phyloP scores from a whole-genome alignment of 2,797 vertebrate species.

The Xiphorhynchus erythropygius region DNA sequence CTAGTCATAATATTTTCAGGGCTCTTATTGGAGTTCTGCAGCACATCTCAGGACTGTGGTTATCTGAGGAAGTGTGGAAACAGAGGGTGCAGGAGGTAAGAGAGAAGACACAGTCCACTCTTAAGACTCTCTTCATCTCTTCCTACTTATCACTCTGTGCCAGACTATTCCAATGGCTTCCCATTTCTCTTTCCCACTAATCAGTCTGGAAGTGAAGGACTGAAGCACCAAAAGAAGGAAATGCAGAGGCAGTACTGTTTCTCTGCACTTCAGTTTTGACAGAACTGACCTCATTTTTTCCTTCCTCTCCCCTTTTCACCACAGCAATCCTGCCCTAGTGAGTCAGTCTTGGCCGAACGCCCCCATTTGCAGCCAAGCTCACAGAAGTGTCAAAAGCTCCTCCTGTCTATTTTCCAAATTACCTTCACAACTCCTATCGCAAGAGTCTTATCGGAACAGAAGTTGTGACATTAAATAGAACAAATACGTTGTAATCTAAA shows the following conservation, averaged over 20 bases:
- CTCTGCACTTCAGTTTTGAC: background rate
- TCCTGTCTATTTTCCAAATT: slow-evolving; percentile 25
- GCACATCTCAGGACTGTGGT: background rate
- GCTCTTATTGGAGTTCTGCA: background rate
- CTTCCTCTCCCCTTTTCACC: slow-evolving; percentile 18
- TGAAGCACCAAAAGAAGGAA: background rate
- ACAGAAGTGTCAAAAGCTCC: slow-evolving; percentile 38
- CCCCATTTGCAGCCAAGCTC: background rate
- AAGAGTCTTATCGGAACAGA: slow-evolving; percentile 44
- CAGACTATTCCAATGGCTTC: background rate
- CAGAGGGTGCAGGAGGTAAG: background rate
- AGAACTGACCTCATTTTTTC: slow-evolving; percentile 37
- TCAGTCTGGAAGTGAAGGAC: background rate
- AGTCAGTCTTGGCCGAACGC: background rate
- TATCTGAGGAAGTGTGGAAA: background rate
- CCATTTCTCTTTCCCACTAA: background rate
- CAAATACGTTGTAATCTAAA: slow-evolving; percentile 1
- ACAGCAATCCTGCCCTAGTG: slow-evolving; percentile 20
- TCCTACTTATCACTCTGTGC: background rate
- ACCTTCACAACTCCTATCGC: background rate
- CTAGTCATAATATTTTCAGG: background rate
- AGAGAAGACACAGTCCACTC: background rate
- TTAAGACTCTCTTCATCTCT: background rate
- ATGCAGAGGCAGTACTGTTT: background rate
- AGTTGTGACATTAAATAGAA: slow-evolving; percentile 50